These are phyloP conservation scores for Phyllostomus discolor DNA, from an alignment of 2,113 vertebrate species.

Conservation along the genomic window DNA sequence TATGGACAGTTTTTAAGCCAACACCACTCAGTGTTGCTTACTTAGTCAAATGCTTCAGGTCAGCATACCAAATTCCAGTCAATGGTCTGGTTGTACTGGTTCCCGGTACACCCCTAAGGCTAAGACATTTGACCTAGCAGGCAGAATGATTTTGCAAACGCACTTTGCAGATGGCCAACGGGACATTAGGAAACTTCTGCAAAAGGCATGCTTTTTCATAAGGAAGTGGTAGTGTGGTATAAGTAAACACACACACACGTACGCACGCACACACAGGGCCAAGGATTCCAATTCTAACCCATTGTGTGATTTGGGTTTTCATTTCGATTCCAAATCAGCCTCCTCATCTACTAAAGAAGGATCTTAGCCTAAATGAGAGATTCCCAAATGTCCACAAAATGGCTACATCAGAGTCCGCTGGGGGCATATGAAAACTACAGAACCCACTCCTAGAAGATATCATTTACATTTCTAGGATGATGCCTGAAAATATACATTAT, in stretches of 20 bases:
- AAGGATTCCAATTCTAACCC: background rate
- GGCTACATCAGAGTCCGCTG: background rate
- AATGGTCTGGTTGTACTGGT: background rate
- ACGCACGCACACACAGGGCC: background rate
- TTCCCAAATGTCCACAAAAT: slow-evolving; percentile 24
- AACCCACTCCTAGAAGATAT: background rate
- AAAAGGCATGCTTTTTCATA: background rate
- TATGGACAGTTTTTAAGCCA: slow-evolving; percentile 44
- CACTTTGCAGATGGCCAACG: background rate
- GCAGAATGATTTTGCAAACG: background rate
- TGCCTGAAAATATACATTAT: background rate
- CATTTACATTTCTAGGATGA: background rate
- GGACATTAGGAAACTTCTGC: background rate
- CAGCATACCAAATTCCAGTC: slow-evolving; percentile 8
- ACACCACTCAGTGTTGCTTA: background rate
- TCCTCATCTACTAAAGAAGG: background rate
- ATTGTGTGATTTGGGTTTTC: background rate
- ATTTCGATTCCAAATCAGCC: background rate
- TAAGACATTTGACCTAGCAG: slow-evolving; percentile 8
- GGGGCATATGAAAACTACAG: background rate
- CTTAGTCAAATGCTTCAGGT: slow-evolving; percentile 35
- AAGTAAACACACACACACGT: background rate
- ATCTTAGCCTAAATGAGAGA: background rate
- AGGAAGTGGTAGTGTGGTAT: background rate
- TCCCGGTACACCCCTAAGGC: background rate